Evolutionary conservation across 2,797 vertebrate species (phyloP), one percentile per base, ranked within the genome.

Genomic region (Micromesistius poutassou): DNA sequence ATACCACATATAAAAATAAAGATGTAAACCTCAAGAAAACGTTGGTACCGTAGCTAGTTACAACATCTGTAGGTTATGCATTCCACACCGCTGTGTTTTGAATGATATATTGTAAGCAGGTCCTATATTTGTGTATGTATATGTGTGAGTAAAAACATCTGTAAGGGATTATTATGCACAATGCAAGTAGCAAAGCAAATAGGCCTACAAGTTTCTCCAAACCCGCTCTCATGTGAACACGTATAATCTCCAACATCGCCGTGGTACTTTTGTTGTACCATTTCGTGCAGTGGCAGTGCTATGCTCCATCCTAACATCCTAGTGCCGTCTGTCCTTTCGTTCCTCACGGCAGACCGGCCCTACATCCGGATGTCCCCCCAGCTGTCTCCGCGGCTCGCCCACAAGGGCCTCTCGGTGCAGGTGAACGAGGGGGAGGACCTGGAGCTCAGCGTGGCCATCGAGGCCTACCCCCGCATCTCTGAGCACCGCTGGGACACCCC

Each of bases 391-490:
- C 91, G 82, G 36, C 90, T 95, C 83, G 68, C 80, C 16, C 87
- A 87, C 76, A 30, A 86, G 28, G 89, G 84, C 73, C 88, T 93
- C 22, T 88, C 85, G 0, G 82, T 95, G 0, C 90, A 95, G 73
- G 91, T 95, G 75, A 90, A 87, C 0, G 80, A 96, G 77, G 96
- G 96, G 31, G 93, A 95, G 14, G 94, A 90, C 77, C 86, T 97
- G 81, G 77, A 93, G 76, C 92, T 99, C 30, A 84, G 73, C 0
- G 94, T 98, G 42, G 66, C 87, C 30, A 90, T 97, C 6, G 94
- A 97, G 62, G 96, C 97, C 6, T 99, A 98, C 75, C 98, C 97
- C 2, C 77, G 83, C 38, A 93, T 96, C 33, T 88, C 84, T 3
- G 87, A 87, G 78, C 87, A 94, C 70, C 74, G 36, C n/a, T 95